A percentile compares a stretch with the other conserved stretches of the same genome.
These are phyloP conservation scores for Platorchestia sp. DNA, from an alignment of 1,140 invertebrate genomes.

Conservation along the genomic window DNA sequence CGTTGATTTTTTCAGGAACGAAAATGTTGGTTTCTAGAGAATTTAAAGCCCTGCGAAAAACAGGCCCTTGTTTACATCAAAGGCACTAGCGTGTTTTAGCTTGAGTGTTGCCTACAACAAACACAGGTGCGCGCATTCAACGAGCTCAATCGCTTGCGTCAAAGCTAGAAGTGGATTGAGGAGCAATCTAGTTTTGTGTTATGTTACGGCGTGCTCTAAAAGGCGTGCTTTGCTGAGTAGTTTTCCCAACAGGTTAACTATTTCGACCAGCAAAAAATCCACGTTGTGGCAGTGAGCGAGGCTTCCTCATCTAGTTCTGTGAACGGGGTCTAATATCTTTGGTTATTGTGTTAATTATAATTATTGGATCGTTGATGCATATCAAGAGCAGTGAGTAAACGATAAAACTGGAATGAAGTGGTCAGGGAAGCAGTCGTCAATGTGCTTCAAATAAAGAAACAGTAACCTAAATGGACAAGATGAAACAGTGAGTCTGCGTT, in stretches of 20 bases:
- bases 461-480: no score
- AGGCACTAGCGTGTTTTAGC: neutral
- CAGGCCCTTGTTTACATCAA: neutral
- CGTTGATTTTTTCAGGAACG: neutral
- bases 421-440: no score
- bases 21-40: neutral
- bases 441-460: no score
- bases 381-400: neutral
- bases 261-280: neutral
- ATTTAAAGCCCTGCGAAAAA: neutral
- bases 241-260: neutral
- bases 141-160: neutral
- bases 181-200: neutral
- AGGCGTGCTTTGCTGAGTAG: neutral
- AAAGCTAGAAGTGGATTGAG: neutral
- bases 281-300: neutral
- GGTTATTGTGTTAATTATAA: neutral
- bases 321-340: neutral
- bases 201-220: neutral
- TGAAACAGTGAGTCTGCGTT: no score
- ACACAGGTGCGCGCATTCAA: neutral
- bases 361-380: neutral
- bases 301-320: neutral
- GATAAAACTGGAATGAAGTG: no score
- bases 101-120: neutral